phyloP scores from a whole-genome alignment of 1,140 invertebrate species.

The Sarcophaga bullata region DNA sequence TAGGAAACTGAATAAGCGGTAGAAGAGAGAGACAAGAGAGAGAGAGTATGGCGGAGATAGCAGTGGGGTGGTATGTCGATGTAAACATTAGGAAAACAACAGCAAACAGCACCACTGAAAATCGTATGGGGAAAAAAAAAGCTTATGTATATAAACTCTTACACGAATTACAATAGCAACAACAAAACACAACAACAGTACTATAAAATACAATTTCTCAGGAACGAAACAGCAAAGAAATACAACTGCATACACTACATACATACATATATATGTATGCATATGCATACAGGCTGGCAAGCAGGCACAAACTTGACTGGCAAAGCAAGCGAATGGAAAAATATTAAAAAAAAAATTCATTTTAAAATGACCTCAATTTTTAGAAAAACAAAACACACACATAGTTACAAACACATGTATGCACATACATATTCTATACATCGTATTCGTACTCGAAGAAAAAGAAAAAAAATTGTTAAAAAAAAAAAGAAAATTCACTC shows the following conservation, averaged over 20 bases:
- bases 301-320: not conserved
- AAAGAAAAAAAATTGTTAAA: not conserved
- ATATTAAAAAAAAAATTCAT: slow-evolving; percentile 34
- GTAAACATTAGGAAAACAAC: slow-evolving; percentile 18
- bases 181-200: slow-evolving; percentile 8
- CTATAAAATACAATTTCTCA: no score
- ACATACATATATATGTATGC: not conserved
- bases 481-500: slow-evolving; percentile 37
- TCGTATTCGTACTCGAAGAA: not conserved
- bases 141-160: slow-evolving; percentile 39
- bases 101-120: slow-evolving; percentile 10
- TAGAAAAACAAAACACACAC: not conserved
- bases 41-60: no score
- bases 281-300: not conserved
- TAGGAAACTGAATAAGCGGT: no score
- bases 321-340: slow-evolving; percentile 31
- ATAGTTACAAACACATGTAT: not conserved
- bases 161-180: slow-evolving; percentile 1
- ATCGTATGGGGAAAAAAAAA: not conserved
- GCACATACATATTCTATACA: not conserved
- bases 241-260: not conserved
- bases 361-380: slow-evolving; percentile 41
- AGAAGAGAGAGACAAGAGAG: no score
- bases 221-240: not conserved
- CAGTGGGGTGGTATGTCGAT: slow-evolving; percentile 1